phyloP scores from a whole-genome alignment of 2,113 vertebrate species.

The Pollimyrus isidori region DNA sequence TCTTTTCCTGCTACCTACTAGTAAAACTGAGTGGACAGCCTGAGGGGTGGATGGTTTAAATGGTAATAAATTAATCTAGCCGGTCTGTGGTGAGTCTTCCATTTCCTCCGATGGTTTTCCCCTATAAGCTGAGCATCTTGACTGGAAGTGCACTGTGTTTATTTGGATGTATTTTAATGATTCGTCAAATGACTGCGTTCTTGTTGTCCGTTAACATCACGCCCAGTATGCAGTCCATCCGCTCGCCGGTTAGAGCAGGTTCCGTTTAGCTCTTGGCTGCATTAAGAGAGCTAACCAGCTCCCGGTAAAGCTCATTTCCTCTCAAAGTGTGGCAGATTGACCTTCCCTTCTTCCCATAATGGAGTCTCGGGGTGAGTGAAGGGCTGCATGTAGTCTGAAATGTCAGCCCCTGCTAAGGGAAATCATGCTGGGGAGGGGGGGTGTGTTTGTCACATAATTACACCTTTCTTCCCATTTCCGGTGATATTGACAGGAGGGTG shows the following conservation, averaged over 20 bases:
- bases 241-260: neutral
- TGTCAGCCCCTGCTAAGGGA: neutral
- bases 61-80: neutral
- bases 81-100: neutral
- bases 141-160: neutral
- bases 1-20: neutral
- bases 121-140: neutral
- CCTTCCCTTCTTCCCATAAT: constrained; percentile 11
- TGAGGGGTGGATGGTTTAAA: neutral
- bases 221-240: neutral
- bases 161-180: neutral
- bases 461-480: constrained; percentile 15
- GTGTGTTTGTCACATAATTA: constrained; percentile 31
- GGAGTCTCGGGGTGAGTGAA: constrained; percentile 6
- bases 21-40: neutral
- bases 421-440: neutral
- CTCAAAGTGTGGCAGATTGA: constrained; percentile 18
- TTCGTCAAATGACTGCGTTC: neutral
- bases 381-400: neutral
- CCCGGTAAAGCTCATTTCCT: constrained; percentile 1
- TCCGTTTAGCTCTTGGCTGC: neutral
- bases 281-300: constrained; percentile 8
- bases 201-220: neutral
- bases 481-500: constrained; percentile 23
- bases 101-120: neutral